Conservation (phyloP, 2,797 vertebrate species). For the Melanotaenia parkinsoni region DNA sequence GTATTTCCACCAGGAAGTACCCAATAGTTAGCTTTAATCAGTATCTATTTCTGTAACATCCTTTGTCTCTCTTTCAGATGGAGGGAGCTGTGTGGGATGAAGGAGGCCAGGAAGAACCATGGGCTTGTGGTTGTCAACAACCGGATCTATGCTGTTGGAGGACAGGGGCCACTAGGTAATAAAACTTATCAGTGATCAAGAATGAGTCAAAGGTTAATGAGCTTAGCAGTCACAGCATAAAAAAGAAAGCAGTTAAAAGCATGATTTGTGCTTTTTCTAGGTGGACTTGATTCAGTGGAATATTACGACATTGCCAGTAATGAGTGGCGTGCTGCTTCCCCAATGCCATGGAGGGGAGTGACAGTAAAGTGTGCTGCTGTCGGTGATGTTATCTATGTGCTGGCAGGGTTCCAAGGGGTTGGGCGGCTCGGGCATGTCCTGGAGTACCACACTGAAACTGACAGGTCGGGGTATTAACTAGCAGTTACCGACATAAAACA, state of each 20-base stretch:
- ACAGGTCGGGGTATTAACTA: slow-evolving; percentile 79
- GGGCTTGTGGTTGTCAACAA: slow-evolving; percentile 94
- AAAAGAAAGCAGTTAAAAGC: background rate
- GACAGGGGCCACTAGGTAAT: slow-evolving; percentile 93
- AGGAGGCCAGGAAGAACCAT: slow-evolving; percentile 95
- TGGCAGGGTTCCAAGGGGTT: slow-evolving; percentile 96
- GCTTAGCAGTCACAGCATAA: background rate
- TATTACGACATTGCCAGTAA: slow-evolving; percentile 95
- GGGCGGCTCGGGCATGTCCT: slow-evolving; percentile 93
- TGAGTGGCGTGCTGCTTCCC: slow-evolving; percentile 91
- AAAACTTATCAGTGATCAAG: slow-evolving; percentile 19
- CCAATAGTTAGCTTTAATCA: background rate
- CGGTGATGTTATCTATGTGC: slow-evolving; percentile 90
- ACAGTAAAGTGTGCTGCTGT: slow-evolving; percentile 97
- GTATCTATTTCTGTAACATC: background rate
- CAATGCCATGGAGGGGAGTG: slow-evolving; percentile 96
- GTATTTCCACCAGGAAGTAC: background rate
- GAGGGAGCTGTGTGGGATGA: slow-evolving; percentile 95
- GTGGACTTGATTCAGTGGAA: slow-evolving; percentile 95
- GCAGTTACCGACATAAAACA: background rate
- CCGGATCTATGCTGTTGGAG: slow-evolving; percentile 96
- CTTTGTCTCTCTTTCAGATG: slow-evolving; percentile 82
- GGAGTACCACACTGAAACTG: slow-evolving; percentile 94
- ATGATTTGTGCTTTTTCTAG: slow-evolving; percentile 63
- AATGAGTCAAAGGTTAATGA: background rate